These are phyloP conservation scores for Bubo blakistoni DNA, from an alignment of 2,113 vertebrate genomes.

Conservation along the genomic window DNA sequence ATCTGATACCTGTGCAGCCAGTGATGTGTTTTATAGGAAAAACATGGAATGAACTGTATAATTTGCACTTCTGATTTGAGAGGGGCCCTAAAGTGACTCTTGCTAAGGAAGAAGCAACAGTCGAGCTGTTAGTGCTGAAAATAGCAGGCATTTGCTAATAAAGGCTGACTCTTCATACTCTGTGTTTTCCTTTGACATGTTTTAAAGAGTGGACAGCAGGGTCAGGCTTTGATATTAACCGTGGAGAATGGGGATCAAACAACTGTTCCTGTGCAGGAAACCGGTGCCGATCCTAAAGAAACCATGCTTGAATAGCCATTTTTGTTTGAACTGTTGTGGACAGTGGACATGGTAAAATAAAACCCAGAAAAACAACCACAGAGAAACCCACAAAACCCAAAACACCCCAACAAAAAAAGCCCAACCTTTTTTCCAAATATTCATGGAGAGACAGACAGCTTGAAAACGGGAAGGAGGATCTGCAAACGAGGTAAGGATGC, in stretches of 20 bases:
- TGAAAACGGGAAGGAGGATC: neutral
- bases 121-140: neutral
- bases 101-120: neutral
- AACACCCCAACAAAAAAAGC: neutral
- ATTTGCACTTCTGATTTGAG: neutral
- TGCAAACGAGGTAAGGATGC: neutral
- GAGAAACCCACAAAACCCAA: neutral
- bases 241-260: neutral
- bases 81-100: neutral
- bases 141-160: neutral
- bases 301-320: neutral
- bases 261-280: neutral
- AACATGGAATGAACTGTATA: neutral
- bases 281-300: neutral
- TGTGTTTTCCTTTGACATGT: neutral
- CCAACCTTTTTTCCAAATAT: neutral
- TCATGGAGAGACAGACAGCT: neutral
- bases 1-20: neutral
- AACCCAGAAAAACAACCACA: no score
- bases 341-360: neutral
- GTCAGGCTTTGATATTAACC: neutral
- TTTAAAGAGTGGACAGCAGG: neutral
- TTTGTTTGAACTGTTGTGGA: neutral
- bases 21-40: neutral
- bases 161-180: neutral